Evolutionary conservation across 2,888 invertebrate genomes (phyloP).

Genomic region (Hylaea fasciaria): DNA sequence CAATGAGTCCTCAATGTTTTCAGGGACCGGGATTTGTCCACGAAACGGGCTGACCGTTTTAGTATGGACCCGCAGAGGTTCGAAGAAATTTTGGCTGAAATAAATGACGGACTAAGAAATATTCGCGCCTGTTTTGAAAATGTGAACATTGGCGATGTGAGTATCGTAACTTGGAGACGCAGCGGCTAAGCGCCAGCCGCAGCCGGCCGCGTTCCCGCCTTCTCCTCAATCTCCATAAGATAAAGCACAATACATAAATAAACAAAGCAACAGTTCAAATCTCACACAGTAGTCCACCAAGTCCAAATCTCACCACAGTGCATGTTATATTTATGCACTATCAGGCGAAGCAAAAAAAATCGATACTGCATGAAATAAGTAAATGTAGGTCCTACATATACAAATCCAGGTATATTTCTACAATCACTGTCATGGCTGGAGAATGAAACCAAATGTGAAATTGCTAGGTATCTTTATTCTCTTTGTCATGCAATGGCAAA

Average conservation of each 20-base stretch:
- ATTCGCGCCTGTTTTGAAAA: conserved; percentile 75
- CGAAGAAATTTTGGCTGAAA: conserved; percentile 76
- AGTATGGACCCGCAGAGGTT: conserved; percentile 78
- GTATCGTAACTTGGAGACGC: conserved; percentile 42
- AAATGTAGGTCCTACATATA: too few species aligned
- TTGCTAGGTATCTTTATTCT: too few species aligned
- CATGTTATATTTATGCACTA: too few species aligned
- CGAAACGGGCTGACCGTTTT: conserved; percentile 56
- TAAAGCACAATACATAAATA: neutral
- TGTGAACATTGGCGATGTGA: conserved; percentile 72
- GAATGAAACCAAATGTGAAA: too few species aligned
- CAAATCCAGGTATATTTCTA: too few species aligned
- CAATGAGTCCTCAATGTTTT: conserved; percentile 35
- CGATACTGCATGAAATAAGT: too few species aligned
- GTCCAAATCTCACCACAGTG: too few species aligned
- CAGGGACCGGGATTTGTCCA: conserved; percentile 14
- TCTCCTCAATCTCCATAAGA: conserved; percentile 13
- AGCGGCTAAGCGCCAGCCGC: conserved; percentile 11
- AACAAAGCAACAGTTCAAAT: too few species aligned
- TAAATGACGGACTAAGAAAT: conserved; percentile 77
- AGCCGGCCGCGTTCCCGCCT: conserved; percentile 23
- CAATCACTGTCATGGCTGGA: too few species aligned
- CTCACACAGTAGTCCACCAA: too few species aligned
- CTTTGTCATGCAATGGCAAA: too few species aligned
- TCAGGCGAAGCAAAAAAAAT: too few species aligned